Percentiles rank a stretch among this genome's conserved stretches.
Evolutionary conservation across 30 jellyfish, hydroid and myxozoan species (phyloP).

Genomic region (Rhopilema esculentum): DNA sequence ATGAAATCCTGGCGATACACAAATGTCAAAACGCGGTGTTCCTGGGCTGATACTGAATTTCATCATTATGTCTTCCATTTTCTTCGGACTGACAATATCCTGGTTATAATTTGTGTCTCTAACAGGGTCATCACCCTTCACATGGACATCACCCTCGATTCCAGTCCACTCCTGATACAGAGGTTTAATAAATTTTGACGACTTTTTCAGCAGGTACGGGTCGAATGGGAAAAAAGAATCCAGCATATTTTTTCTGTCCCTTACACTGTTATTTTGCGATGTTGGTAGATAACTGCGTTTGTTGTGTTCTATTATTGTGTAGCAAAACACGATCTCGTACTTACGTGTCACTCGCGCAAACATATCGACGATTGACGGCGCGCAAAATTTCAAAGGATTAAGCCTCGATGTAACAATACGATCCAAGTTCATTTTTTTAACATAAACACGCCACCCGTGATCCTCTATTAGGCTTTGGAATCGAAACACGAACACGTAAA

Average conservation of each 20-base stretch:
- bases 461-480: slow-evolving; percentile 46
- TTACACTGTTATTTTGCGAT: slow-evolving; percentile 1
- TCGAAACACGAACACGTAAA: slow-evolving; percentile 82
- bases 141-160: slow-evolving; percentile 37
- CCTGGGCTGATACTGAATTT: slow-evolving; percentile 55
- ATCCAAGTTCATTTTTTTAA: slow-evolving; percentile 67
- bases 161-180: slow-evolving; percentile 82
- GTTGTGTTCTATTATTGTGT: slow-evolving; percentile 90
- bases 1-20: slow-evolving; percentile 80
- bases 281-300: slow-evolving; percentile 62
- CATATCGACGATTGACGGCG: slow-evolving; percentile 81
- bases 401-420: slow-evolving; percentile 73
- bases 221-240: slow-evolving; percentile 90
- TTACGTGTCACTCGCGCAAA: slow-evolving; percentile 91
- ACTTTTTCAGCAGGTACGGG: slow-evolving; percentile 80
- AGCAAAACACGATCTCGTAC: slow-evolving; percentile 91
- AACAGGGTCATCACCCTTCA: slow-evolving; percentile 37
- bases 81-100: slow-evolving; percentile 23
- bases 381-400: slow-evolving; percentile 86
- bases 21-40: slow-evolving; percentile 63
- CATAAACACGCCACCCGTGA: slow-evolving; percentile 57
- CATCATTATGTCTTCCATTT: slow-evolving; percentile 26
- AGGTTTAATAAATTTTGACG: slow-evolving; percentile 51
- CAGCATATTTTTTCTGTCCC: slow-evolving; percentile 50
- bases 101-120: slow-evolving; percentile 51